Evolutionary conservation across 2,888 invertebrate genomes (phyloP).

Genomic region (Drosophila subquinaria): DNA sequence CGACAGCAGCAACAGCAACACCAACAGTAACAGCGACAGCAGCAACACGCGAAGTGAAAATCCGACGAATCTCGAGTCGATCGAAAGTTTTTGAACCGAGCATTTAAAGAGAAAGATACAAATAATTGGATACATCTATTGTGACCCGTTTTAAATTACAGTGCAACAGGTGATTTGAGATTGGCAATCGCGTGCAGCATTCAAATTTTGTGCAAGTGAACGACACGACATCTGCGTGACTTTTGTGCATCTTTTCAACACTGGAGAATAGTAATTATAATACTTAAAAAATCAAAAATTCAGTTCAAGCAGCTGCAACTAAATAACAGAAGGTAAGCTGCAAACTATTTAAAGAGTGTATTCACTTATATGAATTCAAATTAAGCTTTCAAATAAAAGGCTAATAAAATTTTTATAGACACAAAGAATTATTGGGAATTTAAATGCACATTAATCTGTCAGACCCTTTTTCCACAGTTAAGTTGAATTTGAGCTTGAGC

Average conservation of each 20-base stretch:
- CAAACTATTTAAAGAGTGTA: neutral
- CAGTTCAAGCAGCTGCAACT: neutral
- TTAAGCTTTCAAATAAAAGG: too few relatives aligned
- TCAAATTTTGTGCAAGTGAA: slow-evolving; percentile 46
- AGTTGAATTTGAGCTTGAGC: too few relatives aligned
- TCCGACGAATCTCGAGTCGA: slow-evolving; percentile 46
- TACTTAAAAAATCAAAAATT: neutral
- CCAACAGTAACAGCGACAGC: slow-evolving; percentile 57
- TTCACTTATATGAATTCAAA: too few relatives aligned
- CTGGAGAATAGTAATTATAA: slow-evolving; percentile 30
- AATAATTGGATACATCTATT: slow-evolving; percentile 8
- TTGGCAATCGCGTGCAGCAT: slow-evolving; percentile 59
- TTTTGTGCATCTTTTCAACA: slow-evolving; percentile 28
- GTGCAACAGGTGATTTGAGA: slow-evolving; percentile 66
- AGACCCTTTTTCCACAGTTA: too few relatives aligned
- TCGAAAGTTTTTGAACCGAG: slow-evolving; percentile 65
- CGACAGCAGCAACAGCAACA: slow-evolving; percentile 70
- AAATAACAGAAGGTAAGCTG: slow-evolving; percentile 29
- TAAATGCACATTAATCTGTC: too few relatives aligned
- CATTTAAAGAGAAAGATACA: slow-evolving; percentile 39
- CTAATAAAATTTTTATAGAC: too few relatives aligned
- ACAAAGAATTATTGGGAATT: too few relatives aligned
- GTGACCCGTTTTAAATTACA: slow-evolving; percentile 25
- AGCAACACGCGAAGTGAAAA: slow-evolving; percentile 64
- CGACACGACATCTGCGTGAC: slow-evolving; percentile 41